Conservation (phyloP, 2,888 invertebrate genomes). For the Amiota communis region DNA sequence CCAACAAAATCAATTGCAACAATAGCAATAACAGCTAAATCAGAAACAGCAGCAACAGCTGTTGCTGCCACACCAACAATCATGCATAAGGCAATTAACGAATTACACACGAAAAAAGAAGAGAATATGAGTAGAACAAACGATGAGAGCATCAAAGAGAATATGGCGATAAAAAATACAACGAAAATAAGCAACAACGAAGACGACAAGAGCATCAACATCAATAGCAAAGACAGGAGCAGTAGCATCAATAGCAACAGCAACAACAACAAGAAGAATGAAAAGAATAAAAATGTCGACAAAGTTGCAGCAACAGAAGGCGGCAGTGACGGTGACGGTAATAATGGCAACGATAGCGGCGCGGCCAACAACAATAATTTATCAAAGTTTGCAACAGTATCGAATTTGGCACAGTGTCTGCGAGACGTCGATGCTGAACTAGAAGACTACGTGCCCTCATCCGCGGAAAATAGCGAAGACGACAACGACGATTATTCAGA, state of each 20-base stretch:
- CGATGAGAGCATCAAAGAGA: background rate
- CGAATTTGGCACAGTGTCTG: conserved; percentile 73
- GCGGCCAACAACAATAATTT: conserved; percentile 52
- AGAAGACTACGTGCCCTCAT: conserved; percentile 72
- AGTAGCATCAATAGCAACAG: no score
- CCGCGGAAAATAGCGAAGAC: conserved; percentile 64
- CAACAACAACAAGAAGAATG: conserved; percentile 29
- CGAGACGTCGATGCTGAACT: conserved; percentile 73
- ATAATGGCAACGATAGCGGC: conserved; percentile 54
- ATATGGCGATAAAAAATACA: background rate
- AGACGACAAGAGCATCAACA: conserved; percentile 31
- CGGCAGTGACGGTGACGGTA: conserved; percentile 31
- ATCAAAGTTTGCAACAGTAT: conserved; percentile 74
- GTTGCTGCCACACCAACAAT: conserved; percentile 7
- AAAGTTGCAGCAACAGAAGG: conserved; percentile 35
- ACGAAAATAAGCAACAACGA: conserved; percentile 11
- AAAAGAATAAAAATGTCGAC: conserved; percentile 36
- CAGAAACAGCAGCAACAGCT: conserved; percentile 17
- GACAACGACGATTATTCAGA: conserved; percentile 46
- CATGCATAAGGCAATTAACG: background rate
- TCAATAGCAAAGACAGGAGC: conserved; percentile 35
- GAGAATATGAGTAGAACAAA: no score
- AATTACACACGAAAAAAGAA: background rate
- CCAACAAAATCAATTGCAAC: conserved; percentile 36
- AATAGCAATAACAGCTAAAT: conserved; percentile 24